phyloP scores from a whole-genome alignment of 2,113 vertebrate species.

The Pipra filicauda region DNA sequence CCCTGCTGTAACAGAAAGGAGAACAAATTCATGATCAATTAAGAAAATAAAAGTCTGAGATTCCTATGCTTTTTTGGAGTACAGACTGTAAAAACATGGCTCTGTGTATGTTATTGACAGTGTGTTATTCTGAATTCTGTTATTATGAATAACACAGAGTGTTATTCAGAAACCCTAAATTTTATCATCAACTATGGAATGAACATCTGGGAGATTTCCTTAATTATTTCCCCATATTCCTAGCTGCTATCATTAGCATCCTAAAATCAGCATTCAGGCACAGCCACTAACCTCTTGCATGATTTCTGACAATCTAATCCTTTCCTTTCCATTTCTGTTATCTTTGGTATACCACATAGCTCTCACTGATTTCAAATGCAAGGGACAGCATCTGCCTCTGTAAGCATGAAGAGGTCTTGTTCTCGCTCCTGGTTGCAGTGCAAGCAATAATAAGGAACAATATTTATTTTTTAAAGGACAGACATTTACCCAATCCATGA shows the following conservation, averaged over 20 bases:
- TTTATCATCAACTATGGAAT: not conserved
- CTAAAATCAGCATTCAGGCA: not conserved
- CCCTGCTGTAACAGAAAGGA: not conserved
- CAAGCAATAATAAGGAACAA: not conserved
- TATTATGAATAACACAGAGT: not conserved
- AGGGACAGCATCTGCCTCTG: not conserved
- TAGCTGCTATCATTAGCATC: not conserved
- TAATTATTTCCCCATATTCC: not conserved
- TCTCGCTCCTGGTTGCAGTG: not conserved
- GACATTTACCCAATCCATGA: not conserved
- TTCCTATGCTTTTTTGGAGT: not conserved
- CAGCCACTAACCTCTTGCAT: not conserved
- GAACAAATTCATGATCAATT: not conserved
- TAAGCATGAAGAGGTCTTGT: not conserved
- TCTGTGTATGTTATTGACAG: not conserved
- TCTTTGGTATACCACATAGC: not conserved
- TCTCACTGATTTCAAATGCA: not conserved
- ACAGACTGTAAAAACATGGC: not conserved
- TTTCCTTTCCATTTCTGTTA: not conserved
- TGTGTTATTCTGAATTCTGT: not conserved
- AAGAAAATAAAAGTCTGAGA: not conserved
- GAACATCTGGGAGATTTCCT: not conserved
- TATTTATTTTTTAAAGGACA: not conserved
- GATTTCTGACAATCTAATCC: not conserved
- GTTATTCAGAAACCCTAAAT: not conserved